Conservation (phyloP, 2,888 invertebrate species). For the Allygus modestus region DNA sequence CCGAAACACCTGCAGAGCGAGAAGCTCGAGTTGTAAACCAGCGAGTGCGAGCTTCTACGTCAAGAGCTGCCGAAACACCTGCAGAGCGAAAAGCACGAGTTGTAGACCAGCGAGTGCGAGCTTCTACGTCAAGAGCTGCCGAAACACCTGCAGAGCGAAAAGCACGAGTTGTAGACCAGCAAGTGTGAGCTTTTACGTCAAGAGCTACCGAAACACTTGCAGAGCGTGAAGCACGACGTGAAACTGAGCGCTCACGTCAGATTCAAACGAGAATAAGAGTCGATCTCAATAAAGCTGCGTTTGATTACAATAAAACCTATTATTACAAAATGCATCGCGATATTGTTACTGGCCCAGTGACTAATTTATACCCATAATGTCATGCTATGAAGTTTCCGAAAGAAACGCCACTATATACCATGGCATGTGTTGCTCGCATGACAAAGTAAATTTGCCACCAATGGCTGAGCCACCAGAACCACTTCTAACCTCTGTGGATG, state of each 20-base stretch:
- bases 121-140: background rate
- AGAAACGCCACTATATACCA: too few relatives aligned
- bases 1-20: background rate
- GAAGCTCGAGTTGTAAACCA: background rate
- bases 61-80: background rate
- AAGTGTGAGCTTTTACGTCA: background rate
- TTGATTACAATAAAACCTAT: background rate
- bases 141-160: background rate
- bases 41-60: constrained; percentile 6
- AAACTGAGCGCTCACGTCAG: constrained; percentile 11
- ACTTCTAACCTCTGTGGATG: too few relatives aligned
- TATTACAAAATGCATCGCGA: background rate
- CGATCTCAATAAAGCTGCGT: constrained; percentile 3
- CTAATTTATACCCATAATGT: background rate
- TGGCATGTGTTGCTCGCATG: too few relatives aligned
- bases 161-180: background rate
- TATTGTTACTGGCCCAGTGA: background rate
- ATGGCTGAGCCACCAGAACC: too few relatives aligned
- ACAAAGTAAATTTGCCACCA: too few relatives aligned
- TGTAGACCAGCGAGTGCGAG: background rate
- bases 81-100: background rate
- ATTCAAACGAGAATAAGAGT: background rate
- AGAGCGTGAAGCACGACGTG: background rate
- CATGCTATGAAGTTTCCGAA: too few relatives aligned
- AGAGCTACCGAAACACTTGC: background rate